A percentile compares a stretch with the other conserved stretches of the same genome.
Evolutionary conservation across 2,797 vertebrate genomes (phyloP).

Genomic region (Apodemus agrarius): DNA sequence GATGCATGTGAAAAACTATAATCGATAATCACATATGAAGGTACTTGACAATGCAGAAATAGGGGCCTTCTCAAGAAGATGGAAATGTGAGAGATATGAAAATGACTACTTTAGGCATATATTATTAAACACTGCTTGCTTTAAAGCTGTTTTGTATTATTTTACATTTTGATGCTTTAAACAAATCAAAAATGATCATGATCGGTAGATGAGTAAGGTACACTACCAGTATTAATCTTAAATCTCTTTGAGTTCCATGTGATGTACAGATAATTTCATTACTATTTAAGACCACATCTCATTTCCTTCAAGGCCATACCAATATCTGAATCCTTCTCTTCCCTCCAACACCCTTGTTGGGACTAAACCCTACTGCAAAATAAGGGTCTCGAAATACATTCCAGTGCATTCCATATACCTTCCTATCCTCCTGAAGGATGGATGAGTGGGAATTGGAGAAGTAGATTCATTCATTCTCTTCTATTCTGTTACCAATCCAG

Average conservation of each 20-base stretch:
- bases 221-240: constrained; percentile 6
- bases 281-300: neutral
- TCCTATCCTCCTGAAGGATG: neutral
- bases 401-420: neutral
- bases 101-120: neutral
- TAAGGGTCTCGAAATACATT: neutral
- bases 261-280: neutral
- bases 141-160: constrained; percentile 32
- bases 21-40: neutral
- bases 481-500: neutral
- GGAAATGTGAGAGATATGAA: neutral
- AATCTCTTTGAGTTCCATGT: constrained; percentile 41
- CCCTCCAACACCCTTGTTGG: neutral
- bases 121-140: constrained; percentile 49
- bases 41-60: constrained; percentile 9
- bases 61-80: neutral
- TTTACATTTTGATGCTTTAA: constrained; percentile 57
- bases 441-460: neutral
- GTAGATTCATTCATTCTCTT: neutral
- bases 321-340: neutral
- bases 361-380: neutral
- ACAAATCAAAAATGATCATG: constrained; percentile 36
- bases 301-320: neutral
- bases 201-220: neutral
- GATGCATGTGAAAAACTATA: constrained; percentile 4